These are phyloP conservation scores for Trachelus iudaicus DNA, from an alignment of 2,888 invertebrate genomes.

Conservation along the genomic window DNA sequence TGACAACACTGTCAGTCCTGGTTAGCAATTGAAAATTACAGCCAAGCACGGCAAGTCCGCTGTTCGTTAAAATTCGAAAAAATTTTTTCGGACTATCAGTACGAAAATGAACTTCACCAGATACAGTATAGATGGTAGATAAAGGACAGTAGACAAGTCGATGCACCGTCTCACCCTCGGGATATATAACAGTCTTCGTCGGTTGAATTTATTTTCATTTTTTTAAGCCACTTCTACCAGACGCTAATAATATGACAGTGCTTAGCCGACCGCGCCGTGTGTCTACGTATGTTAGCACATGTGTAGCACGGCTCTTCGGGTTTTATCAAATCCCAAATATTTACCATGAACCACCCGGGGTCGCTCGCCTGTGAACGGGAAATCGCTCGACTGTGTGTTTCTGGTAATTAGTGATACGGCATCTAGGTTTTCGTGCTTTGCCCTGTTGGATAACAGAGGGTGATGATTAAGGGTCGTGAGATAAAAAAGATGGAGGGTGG, in stretches of 20 bases:
- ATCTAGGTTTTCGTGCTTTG: neutral
- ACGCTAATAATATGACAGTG: neutral
- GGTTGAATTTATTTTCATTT: neutral
- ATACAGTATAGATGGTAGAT: neutral
- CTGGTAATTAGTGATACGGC: neutral
- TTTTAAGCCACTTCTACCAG: neutral
- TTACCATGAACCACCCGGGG: neutral
- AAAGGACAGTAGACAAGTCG: neutral
- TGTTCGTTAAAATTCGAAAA: neutral
- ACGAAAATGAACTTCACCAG: neutral
- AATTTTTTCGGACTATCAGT: neutral
- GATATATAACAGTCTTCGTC: neutral
- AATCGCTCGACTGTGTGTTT: neutral
- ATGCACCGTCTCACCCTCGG: neutral
- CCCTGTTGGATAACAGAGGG: neutral
- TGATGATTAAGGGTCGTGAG: neutral
- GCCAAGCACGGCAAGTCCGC: neutral
- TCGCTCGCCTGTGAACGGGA: neutral
- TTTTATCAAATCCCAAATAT: conserved; percentile 5
- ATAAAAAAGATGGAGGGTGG: neutral
- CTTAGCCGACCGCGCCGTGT: neutral
- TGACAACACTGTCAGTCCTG: neutral
- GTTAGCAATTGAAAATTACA: neutral
- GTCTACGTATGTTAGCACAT: neutral
- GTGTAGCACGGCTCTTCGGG: neutral